phyloP scores from a whole-genome alignment of 2,113 vertebrate genomes.

The Panurus biarmicus region DNA sequence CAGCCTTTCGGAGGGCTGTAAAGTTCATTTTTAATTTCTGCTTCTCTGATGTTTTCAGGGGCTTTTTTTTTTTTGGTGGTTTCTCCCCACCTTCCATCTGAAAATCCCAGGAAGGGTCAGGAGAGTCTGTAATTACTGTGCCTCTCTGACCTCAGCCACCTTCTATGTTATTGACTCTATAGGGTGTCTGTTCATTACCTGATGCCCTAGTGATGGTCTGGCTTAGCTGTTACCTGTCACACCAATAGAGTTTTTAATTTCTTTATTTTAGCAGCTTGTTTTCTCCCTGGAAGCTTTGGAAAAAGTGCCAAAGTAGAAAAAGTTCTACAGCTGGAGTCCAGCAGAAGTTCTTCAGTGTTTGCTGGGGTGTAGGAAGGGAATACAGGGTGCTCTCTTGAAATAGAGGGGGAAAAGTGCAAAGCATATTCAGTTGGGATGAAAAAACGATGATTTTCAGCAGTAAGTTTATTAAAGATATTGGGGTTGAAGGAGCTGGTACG shows the following conservation, averaged over 20 bases:
- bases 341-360: background rate
- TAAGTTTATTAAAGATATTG: background rate
- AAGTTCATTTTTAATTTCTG: slow-evolving; percentile 99
- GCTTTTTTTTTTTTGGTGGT: slow-evolving; percentile 35
- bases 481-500: background rate
- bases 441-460: background rate
- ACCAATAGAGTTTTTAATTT: slow-evolving; percentile 46
- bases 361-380: background rate
- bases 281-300: slow-evolving; percentile 26
- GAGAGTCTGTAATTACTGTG: slow-evolving; percentile 75
- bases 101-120: slow-evolving; percentile 65
- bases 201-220: slow-evolving; percentile 52
- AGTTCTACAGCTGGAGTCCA: background rate
- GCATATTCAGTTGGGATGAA: background rate
- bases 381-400: background rate
- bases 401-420: background rate
- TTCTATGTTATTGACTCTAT: slow-evolving; percentile 70
- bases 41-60: slow-evolving; percentile 77
- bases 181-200: slow-evolving; percentile 59
- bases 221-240: slow-evolving; percentile 72
- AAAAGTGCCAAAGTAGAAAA: slow-evolving; percentile 1
- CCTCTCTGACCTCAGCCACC: slow-evolving; percentile 58
- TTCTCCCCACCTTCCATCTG: slow-evolving; percentile 64
- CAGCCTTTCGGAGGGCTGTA: slow-evolving; percentile 91
- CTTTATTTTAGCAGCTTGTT: slow-evolving; percentile 58